phyloP scores from a whole-genome alignment of 1,140 invertebrate genomes.

The Caenorhabditis inopinata region DNA sequence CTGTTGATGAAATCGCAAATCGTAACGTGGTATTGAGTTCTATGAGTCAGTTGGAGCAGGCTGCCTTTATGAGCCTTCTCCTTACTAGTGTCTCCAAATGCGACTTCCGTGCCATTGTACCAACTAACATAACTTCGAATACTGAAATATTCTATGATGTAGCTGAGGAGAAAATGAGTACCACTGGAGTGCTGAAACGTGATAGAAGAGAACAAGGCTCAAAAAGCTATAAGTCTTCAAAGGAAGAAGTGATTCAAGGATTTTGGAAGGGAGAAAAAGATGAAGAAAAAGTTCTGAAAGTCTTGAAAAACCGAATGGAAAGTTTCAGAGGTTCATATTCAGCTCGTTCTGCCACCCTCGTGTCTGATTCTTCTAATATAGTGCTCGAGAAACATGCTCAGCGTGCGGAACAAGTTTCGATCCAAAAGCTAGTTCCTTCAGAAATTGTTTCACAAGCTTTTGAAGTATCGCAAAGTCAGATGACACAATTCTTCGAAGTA shows the following conservation, averaged over 20 bases:
- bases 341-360: background rate
- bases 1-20: background rate
- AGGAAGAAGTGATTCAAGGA: slow-evolving; percentile 23
- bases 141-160: slow-evolving; percentile 13
- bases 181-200: background rate
- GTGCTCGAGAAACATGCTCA: background rate
- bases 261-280: slow-evolving; percentile 26
- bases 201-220: background rate
- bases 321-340: background rate
- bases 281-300: background rate
- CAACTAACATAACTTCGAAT: background rate
- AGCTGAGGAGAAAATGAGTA: slow-evolving; percentile 19
- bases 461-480: background rate
- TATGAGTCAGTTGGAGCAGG: slow-evolving; percentile 14
- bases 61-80: slow-evolving; percentile 4
- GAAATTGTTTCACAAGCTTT: background rate
- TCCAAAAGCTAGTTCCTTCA: background rate
- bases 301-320: background rate
- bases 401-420: background rate
- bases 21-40: slow-evolving; percentile 1
- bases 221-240: background rate
- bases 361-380: too few species aligned
- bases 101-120: background rate
- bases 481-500: background rate
- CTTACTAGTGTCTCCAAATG: slow-evolving; percentile 13